Percentiles rank a stretch among this genome's conserved stretches.
These are phyloP conservation scores for Corydoras sp. DNA, from an alignment of 2,113 vertebrate species.

Conservation along the genomic window DNA sequence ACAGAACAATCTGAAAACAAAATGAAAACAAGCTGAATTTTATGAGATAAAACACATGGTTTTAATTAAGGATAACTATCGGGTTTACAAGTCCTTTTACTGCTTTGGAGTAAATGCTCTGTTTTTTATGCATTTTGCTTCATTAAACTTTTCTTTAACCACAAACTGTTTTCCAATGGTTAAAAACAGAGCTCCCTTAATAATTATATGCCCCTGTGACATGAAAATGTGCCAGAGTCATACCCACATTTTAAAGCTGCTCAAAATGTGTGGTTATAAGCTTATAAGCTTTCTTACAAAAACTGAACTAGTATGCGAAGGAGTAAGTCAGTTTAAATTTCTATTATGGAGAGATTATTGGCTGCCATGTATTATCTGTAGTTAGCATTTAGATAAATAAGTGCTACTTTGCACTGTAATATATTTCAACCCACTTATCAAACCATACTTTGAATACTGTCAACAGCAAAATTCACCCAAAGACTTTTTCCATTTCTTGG, in stretches of 20 bases:
- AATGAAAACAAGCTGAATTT: slow-evolving; percentile 51
- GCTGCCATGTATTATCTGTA: no score
- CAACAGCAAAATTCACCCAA: no score
- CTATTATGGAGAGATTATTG: no score
- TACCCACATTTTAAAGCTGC: slow-evolving; percentile 26
- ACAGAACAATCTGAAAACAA: slow-evolving; percentile 24
- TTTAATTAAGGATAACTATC: slow-evolving; percentile 59
- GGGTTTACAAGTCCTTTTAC: slow-evolving; percentile 54
- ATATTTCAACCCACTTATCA: no score
- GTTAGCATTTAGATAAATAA: no score
- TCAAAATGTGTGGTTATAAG: slow-evolving; percentile 14
- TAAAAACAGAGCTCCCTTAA: slow-evolving; percentile 48
- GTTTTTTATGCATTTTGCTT: slow-evolving; percentile 55
- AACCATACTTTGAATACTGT: no score
- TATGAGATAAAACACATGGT: slow-evolving; percentile 52
- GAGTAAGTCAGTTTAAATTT: neutral
- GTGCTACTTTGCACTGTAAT: no score
- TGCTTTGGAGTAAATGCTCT: slow-evolving; percentile 60
- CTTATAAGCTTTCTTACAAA: neutral
- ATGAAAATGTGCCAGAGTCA: slow-evolving; percentile 37
- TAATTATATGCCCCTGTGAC: slow-evolving; percentile 34
- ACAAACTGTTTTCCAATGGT: slow-evolving; percentile 54
- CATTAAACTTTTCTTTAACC: slow-evolving; percentile 56
- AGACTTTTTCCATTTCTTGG: no score
- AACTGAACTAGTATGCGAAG: slow-evolving; percentile 8